Conservation (phyloP, 2,888 invertebrate species). For the Gandaritis pyraliata region DNA sequence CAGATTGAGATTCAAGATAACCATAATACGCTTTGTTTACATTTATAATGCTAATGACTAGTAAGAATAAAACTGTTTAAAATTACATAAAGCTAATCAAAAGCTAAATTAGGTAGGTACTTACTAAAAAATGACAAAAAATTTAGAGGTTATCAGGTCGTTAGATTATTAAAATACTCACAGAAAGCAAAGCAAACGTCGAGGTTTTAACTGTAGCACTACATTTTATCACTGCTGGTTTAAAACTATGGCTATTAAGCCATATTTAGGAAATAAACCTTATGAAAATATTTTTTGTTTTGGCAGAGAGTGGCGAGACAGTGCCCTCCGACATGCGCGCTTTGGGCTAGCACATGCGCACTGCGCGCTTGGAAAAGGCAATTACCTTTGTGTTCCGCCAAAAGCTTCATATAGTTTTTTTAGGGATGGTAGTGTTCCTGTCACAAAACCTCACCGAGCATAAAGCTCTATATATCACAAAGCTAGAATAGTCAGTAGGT, state of each 20-base stretch:
- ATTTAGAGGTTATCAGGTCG: slow-evolving; percentile 35
- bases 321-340: slow-evolving; percentile 66
- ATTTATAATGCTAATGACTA: neutral
- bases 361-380: slow-evolving; percentile 49
- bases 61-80: neutral
- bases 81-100: neutral
- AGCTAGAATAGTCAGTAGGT: too few relatives aligned
- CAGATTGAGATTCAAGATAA: neutral
- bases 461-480: too few relatives aligned
- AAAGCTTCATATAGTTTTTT: slow-evolving; percentile 56
- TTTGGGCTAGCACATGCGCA: slow-evolving; percentile 62
- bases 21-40: slow-evolving; percentile 10
- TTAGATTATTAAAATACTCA: slow-evolving; percentile 29
- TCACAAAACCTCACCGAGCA: too few relatives aligned
- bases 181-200: slow-evolving; percentile 38
- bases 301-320: slow-evolving; percentile 53
- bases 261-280: slow-evolving; percentile 18
- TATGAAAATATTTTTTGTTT: slow-evolving; percentile 60
- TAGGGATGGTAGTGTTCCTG: slow-evolving; percentile 64
- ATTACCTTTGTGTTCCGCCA: slow-evolving; percentile 73
- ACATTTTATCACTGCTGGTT: slow-evolving; percentile 28
- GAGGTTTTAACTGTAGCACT: slow-evolving; percentile 29
- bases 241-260: slow-evolving; percentile 16
- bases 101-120: neutral
- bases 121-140: slow-evolving; percentile 7